Evolutionary conservation across 1,140 invertebrate species (phyloP), one percentile per base, ranked within the genome.

Genomic region (Drosophila takahashii): DNA sequence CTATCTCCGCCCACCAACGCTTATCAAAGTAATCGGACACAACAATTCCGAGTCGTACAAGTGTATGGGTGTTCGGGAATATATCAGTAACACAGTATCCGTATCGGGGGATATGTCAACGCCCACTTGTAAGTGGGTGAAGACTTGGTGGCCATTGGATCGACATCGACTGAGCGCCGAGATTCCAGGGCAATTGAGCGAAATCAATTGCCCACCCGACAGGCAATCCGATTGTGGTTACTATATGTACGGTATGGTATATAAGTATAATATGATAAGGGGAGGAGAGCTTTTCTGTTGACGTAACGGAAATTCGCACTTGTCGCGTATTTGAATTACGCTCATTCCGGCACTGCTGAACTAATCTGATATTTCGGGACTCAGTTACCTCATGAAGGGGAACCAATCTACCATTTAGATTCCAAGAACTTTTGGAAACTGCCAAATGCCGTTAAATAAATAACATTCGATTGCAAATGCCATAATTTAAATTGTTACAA

Each of bases 401-500:
- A 15, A 41, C 10, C 56, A 41, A 77, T 64, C 58, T 44, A 53
- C 22, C 11, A 27, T 15, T n/a, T 29, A 47, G 34, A 16, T n/a
- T 5, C 15, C n/a, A 26, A 29, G 10, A 36, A 13, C 15, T 18
- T 27, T 67, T 15, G 32, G 15, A 66, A 76, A 50, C 45, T 10
- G 56, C 48, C 15, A 32, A 51, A 72, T 9, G 47, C 60, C 60
- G 10, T 64, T 16, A 50, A 69, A 26, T 58, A 71, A 74, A 69
- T 69, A 69, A 51, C 32, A 32, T 5, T 54, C 22, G 73, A 42
- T 47, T 84, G 50, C 45, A 67, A 70, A 62, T 81, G 78, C 72
- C 79, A 84, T 87, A 87, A 84, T 87, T 90, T 80, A 89, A 89
- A 89, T 89, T 61, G 73, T 78, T 80, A 74, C 79, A 89, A 89